Evolutionary conservation across 2,113 vertebrate species (phyloP).

Genomic region (Microtus oregoni): DNA sequence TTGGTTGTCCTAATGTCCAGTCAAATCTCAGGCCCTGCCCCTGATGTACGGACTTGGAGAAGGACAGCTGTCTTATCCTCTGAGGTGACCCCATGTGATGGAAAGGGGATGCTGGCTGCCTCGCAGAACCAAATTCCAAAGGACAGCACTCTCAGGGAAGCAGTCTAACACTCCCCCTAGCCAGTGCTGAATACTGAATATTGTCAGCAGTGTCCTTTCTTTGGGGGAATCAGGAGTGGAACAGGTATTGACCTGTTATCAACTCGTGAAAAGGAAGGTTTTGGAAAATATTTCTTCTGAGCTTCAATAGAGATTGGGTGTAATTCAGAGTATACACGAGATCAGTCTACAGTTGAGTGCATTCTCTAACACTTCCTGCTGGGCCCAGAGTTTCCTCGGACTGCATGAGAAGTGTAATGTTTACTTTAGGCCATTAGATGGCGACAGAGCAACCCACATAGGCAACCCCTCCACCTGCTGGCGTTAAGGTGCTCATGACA

Average conservation of each 20-base stretch:
- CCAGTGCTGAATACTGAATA: neutral
- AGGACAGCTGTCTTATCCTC: neutral
- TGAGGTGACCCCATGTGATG: neutral
- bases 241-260: neutral
- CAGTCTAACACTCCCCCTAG: neutral
- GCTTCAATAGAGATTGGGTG: neutral
- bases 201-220: neutral
- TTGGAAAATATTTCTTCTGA: neutral
- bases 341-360: neutral
- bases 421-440: constrained; percentile 25
- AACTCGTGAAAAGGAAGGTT: neutral
- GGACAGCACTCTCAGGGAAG: neutral
- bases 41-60: neutral
- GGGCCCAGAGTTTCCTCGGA: too few species aligned
- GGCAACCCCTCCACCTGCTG: constrained; percentile 20
- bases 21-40: too few species aligned
- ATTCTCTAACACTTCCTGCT: too few species aligned
- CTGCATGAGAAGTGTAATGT: accelerated
- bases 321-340: neutral
- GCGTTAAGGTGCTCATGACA: neutral
- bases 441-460: neutral
- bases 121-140: neutral
- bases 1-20: neutral
- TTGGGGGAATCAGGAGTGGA: accelerated
- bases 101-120: neutral